These are phyloP conservation scores for Steinernema hermaphroditum DNA, from an alignment of 2,888 invertebrate species.

Conservation along the genomic window DNA sequence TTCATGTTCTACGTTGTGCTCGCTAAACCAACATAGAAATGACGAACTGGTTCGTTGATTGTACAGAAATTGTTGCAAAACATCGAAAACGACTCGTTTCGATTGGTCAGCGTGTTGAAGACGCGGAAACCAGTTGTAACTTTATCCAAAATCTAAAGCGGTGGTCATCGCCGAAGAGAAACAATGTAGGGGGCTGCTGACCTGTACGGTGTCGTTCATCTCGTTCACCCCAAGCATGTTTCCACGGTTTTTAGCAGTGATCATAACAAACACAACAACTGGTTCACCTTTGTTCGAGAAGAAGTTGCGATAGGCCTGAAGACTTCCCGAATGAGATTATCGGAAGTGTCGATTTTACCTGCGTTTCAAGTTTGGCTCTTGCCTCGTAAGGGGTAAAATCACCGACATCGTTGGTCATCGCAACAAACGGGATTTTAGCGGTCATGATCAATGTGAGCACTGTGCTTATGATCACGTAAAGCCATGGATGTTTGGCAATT, in stretches of 20 bases:
- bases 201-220: constrained; percentile 58
- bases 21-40: constrained; percentile 54
- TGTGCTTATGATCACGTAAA: constrained; percentile 47
- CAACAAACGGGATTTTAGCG: constrained; percentile 53
- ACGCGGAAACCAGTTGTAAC: constrained; percentile 54
- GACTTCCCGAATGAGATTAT: constrained; percentile 22
- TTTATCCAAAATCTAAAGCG: constrained; percentile 52
- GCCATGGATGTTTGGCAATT: constrained; percentile 46
- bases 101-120: constrained; percentile 35
- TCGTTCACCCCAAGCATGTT: constrained; percentile 59
- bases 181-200: constrained; percentile 27
- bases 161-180: not conserved
- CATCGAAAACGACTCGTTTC: constrained; percentile 51
- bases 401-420: constrained; percentile 61
- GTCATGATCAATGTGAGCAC: constrained; percentile 42
- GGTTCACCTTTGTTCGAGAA: constrained; percentile 61
- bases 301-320: constrained; percentile 57
- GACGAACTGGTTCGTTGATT: constrained; percentile 63
- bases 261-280: constrained; percentile 59
- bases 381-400: constrained; percentile 64
- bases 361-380: constrained; percentile 54
- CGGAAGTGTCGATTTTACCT: constrained; percentile 42
- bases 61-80: constrained; percentile 63
- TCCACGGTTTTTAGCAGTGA: constrained; percentile 53
- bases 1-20: not conserved